These are phyloP conservation scores for Hipparchia sbordonii DNA, from an alignment of 2,888 invertebrate species.

Conservation along the genomic window DNA sequence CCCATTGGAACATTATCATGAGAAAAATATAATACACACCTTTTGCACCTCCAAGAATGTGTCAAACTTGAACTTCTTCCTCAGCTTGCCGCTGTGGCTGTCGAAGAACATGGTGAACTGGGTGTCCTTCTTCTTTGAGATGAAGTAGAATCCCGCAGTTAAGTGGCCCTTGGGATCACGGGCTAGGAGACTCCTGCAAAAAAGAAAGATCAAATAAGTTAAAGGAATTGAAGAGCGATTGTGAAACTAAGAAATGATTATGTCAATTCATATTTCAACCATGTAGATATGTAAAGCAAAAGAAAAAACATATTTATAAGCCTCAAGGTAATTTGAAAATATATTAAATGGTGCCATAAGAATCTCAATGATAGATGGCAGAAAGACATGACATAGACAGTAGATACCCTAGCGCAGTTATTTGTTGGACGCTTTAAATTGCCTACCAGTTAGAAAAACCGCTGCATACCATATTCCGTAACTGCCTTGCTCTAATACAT, in stretches of 20 bases:
- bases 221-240: not conserved
- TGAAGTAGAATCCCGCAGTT: constrained; percentile 93
- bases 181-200: constrained; percentile 88
- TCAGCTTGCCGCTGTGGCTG: constrained; percentile 85
- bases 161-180: constrained; percentile 92
- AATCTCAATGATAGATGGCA: too few species aligned
- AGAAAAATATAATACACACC: constrained; percentile 63
- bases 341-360: too few species aligned
- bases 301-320: too few species aligned
- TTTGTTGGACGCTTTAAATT: too few species aligned
- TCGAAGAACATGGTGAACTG: constrained; percentile 92
- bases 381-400: too few species aligned
- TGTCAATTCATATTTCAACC: not conserved
- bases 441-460: too few species aligned
- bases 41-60: constrained; percentile 85
- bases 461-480: too few species aligned
- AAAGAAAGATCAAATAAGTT: not conserved
- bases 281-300: too few species aligned
- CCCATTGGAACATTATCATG: too few species aligned
- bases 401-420: too few species aligned
- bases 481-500: too few species aligned
- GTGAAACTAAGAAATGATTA: not conserved
- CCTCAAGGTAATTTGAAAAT: too few species aligned
- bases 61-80: constrained; percentile 90
- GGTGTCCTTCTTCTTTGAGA: constrained; percentile 84